Evolutionary conservation across 1,140 invertebrate species (phyloP), one percentile per base, ranked within the genome.

Genomic region (Brachionus manjavacas): DNA sequence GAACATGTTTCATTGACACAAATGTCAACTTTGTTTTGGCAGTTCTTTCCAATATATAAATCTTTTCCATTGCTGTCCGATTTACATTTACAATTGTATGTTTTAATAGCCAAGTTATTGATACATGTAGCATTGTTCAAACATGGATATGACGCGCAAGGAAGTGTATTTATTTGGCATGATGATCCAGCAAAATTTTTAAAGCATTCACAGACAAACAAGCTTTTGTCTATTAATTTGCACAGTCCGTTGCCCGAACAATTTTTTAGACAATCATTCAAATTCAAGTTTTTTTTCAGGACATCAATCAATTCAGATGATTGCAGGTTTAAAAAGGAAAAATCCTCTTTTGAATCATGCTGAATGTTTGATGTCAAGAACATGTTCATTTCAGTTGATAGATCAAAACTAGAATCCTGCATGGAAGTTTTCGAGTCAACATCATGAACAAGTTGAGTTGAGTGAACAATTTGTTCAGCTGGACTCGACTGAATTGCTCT

Each of bases 1-100:
- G n/a, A 23, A 55, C 76, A 80, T 8, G 46, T 80, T 39, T 60
- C 76, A 55, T 80, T 80, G n/a, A 3, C 14, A 80, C 76, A 80
- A 55, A 80, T n/a, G 12, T 80, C 76, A 16, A 64, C 76, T 79
- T 41, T 11, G 14, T 79, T 46, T 79, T 79, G 20, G 16, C 74
- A 79, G 31, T 79, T 79, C 14, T 28, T 25, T 46, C 74, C 74
- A 79, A 46, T 1, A 31, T 14, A 79, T 16, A 79, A 41, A 25
- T 9, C 7, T 20, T 14, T 28, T 35, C 31, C 25, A 35, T 70
- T 41, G 2, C 3, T n/a, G 4, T 35, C 28, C 35, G n/a, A 3
- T 9, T 31, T n/a, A 52, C 74, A 79, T 8, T 43, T 1, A 16
- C 74, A 79, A 28, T 0, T 28, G 20, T 1, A 79, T 23, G 35